phyloP scores from a whole-genome alignment of 2,888 invertebrate genomes.

The Ichneumon xanthorius region DNA sequence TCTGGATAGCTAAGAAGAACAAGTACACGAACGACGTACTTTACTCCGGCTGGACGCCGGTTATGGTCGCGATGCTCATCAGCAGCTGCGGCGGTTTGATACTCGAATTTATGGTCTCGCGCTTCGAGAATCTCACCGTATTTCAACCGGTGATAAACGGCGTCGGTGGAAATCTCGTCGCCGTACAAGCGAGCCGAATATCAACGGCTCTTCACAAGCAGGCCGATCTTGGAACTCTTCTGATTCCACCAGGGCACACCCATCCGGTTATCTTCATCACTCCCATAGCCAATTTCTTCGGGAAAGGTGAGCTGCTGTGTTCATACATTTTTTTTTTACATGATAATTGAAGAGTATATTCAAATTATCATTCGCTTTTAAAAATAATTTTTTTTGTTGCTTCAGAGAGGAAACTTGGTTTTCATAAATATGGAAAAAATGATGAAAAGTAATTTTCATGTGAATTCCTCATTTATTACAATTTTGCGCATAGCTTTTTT shows the following conservation, averaged over 20 bases:
- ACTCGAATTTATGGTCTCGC: slow-evolving; percentile 89
- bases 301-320: slow-evolving; percentile 84
- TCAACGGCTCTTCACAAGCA: slow-evolving; percentile 90
- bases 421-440: too few species aligned
- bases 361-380: neutral
- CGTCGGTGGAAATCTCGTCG: slow-evolving; percentile 92
- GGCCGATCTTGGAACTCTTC: slow-evolving; percentile 87
- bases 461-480: too few species aligned
- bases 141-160: slow-evolving; percentile 95
- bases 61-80: slow-evolving; percentile 92
- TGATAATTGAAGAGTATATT: neutral
- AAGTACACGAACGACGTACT: slow-evolving; percentile 90
- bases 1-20: slow-evolving; percentile 90
- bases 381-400: neutral
- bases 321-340: neutral
- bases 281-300: slow-evolving; percentile 88
- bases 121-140: slow-evolving; percentile 90
- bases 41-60: slow-evolving; percentile 91
- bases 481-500: neutral
- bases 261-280: slow-evolving; percentile 87
- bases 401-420: too few species aligned
- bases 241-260: slow-evolving; percentile 85
- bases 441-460: too few species aligned
- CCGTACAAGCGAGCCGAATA: slow-evolving; percentile 91
- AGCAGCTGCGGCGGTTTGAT: slow-evolving; percentile 92